Base-by-base conservation (phyloP, 2,113 vertebrate genomes). In the Oryctolagus cuniculus region DNA sequence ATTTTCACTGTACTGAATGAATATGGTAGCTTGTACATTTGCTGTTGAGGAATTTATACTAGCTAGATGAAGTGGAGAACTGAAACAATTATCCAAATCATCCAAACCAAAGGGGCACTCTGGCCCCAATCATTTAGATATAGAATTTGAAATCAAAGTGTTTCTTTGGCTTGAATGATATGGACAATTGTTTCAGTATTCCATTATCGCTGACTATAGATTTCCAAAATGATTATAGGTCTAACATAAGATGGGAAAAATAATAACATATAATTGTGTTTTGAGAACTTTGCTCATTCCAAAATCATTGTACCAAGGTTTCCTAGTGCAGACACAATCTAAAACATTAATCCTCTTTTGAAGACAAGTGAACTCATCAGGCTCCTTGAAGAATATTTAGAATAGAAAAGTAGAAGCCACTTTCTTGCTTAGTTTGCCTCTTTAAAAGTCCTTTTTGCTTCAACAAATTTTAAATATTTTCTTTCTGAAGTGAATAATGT, bases 171-270 rank as follows among this genome's bases (percentile, higher is more conserved):
- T 90, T 89, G 75, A 95, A 94, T 95, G 67, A 93, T 94, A 92
- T 24, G 51, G 66, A 80, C 90, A 95, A 93, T 94, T 96, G 94
- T 96, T 66, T 96, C 92, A 72, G 70, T 34, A 21, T 25, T 92
- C 91, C 63, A 63, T 93, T 97, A 95, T 81, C 7, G 0, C 84
- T 70, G 27, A 94, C 90, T 93, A 91, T 95, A 95, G 90, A 92
- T 95, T 97, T 95, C 79, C 95, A 95, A 95, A 91, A 79, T 96
- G 96, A 96, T 96, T 97, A 95, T 94, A 89, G 85, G 78, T 92
- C 61, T 92, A 89, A 95, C 29, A 78, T 75, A 92, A 96, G 83
- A 96, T 95, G 81, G 82, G 89, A 87, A 94, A 97, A 96, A 94
- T 96, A 96, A 93, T 96, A 95, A 69, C 49, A 55, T 95, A 73